phyloP scores from a whole-genome alignment of 2,113 vertebrate genomes.

The Ceratotherium simum region DNA sequence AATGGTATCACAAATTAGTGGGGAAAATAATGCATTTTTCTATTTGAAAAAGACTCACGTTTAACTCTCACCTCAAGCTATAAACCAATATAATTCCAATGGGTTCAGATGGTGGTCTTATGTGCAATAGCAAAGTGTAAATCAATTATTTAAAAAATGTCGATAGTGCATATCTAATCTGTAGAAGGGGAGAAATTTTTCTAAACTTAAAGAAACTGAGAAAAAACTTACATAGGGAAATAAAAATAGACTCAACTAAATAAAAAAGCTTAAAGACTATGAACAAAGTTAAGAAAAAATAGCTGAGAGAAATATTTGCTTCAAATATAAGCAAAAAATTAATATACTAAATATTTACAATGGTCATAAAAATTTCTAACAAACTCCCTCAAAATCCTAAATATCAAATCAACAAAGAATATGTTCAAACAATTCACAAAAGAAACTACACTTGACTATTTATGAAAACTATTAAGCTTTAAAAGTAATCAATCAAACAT shows the following conservation, averaged over 20 bases:
- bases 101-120: not conserved
- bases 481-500: not conserved
- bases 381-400: slow-evolving; percentile 11
- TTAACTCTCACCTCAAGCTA: not conserved
- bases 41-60: not conserved
- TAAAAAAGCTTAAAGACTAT: not conserved
- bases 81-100: not conserved
- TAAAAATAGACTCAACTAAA: not conserved
- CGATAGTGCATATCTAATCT: not conserved
- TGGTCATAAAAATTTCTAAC: not conserved
- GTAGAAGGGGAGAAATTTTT: not conserved
- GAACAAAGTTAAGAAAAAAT: not conserved
- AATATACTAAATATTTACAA: slow-evolving; percentile 7
- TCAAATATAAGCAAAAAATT: slow-evolving; percentile 29
- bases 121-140: not conserved
- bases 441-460: slow-evolving; percentile 11
- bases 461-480: slow-evolving; percentile 1
- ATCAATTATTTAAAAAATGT: not conserved
- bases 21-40: not conserved
- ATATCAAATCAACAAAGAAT: not conserved
- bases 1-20: not conserved
- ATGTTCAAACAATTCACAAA: not conserved
- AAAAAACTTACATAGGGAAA: not conserved
- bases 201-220: not conserved
- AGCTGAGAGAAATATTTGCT: not conserved